Percentiles rank a stretch among this genome's conserved stretches.
Evolutionary conservation across 92 coral and sea anemone species (phyloP).

Genomic region (Palythoa caribaeorum): DNA sequence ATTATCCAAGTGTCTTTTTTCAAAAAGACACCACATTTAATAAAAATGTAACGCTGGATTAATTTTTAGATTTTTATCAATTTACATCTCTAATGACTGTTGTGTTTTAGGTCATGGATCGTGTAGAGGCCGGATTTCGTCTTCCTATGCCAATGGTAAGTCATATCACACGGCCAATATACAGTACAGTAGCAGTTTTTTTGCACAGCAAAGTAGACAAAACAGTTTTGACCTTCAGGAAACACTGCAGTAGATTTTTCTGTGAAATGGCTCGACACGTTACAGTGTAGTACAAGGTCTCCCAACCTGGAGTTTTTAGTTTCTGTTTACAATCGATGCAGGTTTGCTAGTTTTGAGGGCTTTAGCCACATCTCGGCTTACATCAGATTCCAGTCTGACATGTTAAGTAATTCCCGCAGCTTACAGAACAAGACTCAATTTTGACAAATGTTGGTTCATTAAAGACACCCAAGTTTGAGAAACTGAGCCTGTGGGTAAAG

Average conservation of each 20-base stretch:
- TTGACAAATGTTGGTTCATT: neutral
- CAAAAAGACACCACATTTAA: too few relatives aligned
- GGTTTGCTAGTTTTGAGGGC: neutral
- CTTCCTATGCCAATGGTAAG: conserved; percentile 76
- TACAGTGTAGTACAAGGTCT: neutral
- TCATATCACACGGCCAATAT: neutral
- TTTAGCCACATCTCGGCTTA: too few relatives aligned
- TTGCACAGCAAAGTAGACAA: neutral
- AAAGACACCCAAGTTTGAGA: neutral
- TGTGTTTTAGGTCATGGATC: conserved; percentile 69
- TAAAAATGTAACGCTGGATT: too few relatives aligned
- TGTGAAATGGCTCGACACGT: neutral
- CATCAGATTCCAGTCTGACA: too few relatives aligned
- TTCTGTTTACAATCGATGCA: neutral
- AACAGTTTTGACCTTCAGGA: neutral
- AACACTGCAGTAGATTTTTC: neutral
- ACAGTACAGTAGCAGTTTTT: neutral
- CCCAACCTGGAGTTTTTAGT: neutral
- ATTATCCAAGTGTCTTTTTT: too few relatives aligned
- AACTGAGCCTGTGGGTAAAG: neutral
- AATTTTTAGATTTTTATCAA: neutral
- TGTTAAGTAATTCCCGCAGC: too few relatives aligned
- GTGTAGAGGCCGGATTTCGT: conserved; percentile 68
- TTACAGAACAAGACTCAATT: neutral
- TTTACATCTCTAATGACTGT: neutral